Evolutionary conservation across 2,797 vertebrate species (phyloP).

Genomic region (Salarias fasciatus): DNA sequence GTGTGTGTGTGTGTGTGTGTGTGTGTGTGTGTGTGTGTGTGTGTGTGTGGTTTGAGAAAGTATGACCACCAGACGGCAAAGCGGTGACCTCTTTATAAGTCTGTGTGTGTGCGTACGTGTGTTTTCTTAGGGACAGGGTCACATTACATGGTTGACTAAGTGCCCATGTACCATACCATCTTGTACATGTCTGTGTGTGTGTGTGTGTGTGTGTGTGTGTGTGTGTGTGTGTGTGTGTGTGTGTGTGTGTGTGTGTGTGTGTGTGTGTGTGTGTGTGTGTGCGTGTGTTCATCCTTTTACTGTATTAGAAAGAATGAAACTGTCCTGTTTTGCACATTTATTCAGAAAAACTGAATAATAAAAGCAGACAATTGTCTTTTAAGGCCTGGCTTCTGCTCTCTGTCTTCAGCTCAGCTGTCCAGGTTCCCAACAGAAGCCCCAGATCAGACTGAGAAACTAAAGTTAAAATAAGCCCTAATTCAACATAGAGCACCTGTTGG

Average conservation of each 20-base stretch:
- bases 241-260: no score
- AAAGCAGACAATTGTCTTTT: no score
- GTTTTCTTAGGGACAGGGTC: slow-evolving; percentile 40
- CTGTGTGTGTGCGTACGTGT: slow-evolving; percentile 44
- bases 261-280: no score
- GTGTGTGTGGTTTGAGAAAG: slow-evolving; percentile 8
- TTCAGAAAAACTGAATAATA: no score
- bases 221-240: no score
- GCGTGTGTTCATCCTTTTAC: slow-evolving; percentile 26
- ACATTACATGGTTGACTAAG: slow-evolving; percentile 70
- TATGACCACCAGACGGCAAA: slow-evolving; percentile 66
- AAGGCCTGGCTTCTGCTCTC: no score
- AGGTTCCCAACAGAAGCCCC: no score
- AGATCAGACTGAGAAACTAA: no score
- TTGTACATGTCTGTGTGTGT: slow-evolving; percentile 56
- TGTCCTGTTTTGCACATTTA: background rate
- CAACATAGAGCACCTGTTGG: no score
- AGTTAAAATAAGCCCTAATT: no score
- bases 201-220: slow-evolving; percentile 10
- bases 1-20: slow-evolving; percentile 15
- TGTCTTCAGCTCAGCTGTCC: no score
- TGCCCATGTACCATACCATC: slow-evolving; percentile 67
- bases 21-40: slow-evolving; percentile 9
- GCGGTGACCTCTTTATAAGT: slow-evolving; percentile 66
- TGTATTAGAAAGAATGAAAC: slow-evolving; percentile 18